Base-by-base conservation (phyloP, 1,140 invertebrate species). In the Drosophila pectinifera region DNA sequence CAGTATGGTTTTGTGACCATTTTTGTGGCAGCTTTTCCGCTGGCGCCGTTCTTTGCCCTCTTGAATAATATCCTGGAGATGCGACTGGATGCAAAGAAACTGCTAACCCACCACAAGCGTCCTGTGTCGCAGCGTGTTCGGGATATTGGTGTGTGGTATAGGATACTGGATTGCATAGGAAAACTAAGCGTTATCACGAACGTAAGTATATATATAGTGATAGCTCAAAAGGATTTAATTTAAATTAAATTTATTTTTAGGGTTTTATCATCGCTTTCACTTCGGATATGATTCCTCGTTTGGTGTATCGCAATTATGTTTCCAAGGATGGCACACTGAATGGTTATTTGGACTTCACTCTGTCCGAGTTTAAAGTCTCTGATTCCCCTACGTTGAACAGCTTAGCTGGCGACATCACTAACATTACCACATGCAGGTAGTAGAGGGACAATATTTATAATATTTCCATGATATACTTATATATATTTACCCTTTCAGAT, bases 241-340 rank as follows among this genome's bases (percentile, higher is more conserved):
- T 5, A 48, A 46, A n/a, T 48, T 24, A 8, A 5, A 13, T 24
- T 0, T 14, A 6, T 8, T 39, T 86, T 63, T 93, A 99, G 98
- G 98, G 96, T 51, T 98, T 99, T 85, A 98, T 99, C 53, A 99
- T 99, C 90, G 98, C 98, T 38, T 99, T 99, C 93, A 99, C 98
- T 4, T 99, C 98, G 0, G 98, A 99, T 85, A 98, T 99, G 93
- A 97, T 99, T 70, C 98, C 98, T 13, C 95, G 96, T 48, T 84
- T 99, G 43, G 96, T 99, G 8, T 99, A 99, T 92, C 93, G 93
- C 65, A 92, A 94, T 38, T 92, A 93, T 5, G 93, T 95, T 14
- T 95, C 94, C 46, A 68, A 93, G 18, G 92, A 96, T 91, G 92
- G 95, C 18, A 94, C 93, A 14, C 86, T 98, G 45, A 81, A 95